Evolutionary conservation across 2,888 invertebrate genomes (phyloP).

Genomic region (Euzophera pinguis): DNA sequence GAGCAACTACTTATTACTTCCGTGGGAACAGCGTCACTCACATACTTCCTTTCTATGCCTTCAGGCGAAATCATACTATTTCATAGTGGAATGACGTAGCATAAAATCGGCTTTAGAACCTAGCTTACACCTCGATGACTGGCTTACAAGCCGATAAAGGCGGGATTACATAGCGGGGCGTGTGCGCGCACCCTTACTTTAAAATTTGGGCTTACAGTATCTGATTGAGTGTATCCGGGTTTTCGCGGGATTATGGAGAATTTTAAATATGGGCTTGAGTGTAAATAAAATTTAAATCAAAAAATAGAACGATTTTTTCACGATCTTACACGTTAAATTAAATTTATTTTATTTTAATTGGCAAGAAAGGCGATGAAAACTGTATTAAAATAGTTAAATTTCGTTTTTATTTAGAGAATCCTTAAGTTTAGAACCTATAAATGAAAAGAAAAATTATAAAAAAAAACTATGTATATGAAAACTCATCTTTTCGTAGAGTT

Average conservation of each 20-base stretch:
- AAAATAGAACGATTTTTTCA: neutral
- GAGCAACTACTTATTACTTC: too few species aligned
- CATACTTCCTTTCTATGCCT: too few species aligned
- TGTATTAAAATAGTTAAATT: too few species aligned
- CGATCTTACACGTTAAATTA: too few species aligned
- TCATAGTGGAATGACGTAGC: constrained; percentile 18
- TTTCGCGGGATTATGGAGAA: constrained; percentile 14
- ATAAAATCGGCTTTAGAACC: constrained; percentile 28
- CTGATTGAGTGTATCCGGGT: constrained; percentile 34
- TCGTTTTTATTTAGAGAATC: too few species aligned
- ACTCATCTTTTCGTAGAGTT: too few species aligned
- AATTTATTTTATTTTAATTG: too few species aligned
- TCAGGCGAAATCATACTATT: neutral
- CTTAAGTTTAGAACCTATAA: too few species aligned
- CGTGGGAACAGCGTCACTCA: too few species aligned
- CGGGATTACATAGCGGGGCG: constrained; percentile 39
- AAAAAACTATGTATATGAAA: too few species aligned
- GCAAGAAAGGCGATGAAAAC: too few species aligned
- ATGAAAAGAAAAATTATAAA: too few species aligned
- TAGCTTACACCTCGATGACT: constrained; percentile 53
- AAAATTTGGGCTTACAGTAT: constrained; percentile 51
- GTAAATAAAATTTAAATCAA: neutral
- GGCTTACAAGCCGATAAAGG: constrained; percentile 63
- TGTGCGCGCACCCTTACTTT: constrained; percentile 50
- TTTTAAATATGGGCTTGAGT: constrained; percentile 7